Percentiles rank a stretch among this genome's conserved stretches.
Evolutionary conservation across 2,113 vertebrate genomes (phyloP).

Genomic region (Isichthys henryi): DNA sequence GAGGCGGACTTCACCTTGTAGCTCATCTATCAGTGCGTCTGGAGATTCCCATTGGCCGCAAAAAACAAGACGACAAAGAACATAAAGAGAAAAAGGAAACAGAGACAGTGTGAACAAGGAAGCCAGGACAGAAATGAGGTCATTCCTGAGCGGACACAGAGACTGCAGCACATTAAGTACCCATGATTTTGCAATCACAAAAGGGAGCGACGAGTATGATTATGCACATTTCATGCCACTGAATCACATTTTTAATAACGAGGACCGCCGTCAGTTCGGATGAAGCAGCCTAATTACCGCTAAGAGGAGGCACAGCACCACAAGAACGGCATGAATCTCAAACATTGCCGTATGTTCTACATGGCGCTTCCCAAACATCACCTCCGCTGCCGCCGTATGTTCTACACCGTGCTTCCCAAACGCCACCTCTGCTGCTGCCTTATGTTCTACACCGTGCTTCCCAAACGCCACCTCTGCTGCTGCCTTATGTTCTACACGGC

Average conservation of each 20-base stretch:
- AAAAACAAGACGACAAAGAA: conserved; percentile 13
- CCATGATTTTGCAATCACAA: not conserved
- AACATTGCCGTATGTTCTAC: not conserved
- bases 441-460: not conserved
- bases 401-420: not conserved
- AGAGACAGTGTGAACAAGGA: conserved; percentile 1
- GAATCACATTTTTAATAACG: not conserved
- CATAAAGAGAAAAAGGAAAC: not conserved
- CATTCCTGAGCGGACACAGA: not conserved
- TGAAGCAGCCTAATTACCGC: not conserved
- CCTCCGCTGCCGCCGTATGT: not conserved
- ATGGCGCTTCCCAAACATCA: not conserved
- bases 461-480: too few relatives aligned
- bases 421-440: not conserved
- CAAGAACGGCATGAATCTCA: not conserved
- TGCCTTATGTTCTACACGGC: too few relatives aligned
- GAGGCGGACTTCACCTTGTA: conserved; percentile 22
- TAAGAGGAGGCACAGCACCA: not conserved
- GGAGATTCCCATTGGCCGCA: conserved; percentile 23
- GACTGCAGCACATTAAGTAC: not conserved
- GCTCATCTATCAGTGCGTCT: conserved; percentile 25
- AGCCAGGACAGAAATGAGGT: not conserved
- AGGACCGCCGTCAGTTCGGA: not conserved
- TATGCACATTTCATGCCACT: not conserved
- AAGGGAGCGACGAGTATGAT: not conserved